These are phyloP conservation scores for Etheostoma cragini DNA, from an alignment of 2,113 vertebrate species.

Conservation along the genomic window DNA sequence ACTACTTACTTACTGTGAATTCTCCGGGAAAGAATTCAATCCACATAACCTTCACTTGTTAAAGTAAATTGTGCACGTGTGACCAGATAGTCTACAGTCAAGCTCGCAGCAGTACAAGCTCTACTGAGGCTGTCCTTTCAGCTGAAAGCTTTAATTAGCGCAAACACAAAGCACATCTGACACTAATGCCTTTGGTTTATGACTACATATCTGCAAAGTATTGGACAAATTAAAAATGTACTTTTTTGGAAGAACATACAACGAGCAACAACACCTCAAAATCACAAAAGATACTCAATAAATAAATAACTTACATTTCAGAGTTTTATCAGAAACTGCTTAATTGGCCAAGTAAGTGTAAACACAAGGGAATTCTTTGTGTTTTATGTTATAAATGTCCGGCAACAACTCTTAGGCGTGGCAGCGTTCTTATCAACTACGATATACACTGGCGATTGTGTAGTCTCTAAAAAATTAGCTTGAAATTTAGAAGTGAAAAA, in stretches of 20 bases:
- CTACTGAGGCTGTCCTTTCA: neutral
- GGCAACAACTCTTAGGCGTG: no score
- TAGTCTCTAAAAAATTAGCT: no score
- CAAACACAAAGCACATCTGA: neutral
- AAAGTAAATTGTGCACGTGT: neutral
- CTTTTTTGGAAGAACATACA: neutral
- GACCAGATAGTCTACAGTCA: neutral
- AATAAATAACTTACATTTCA: no score
- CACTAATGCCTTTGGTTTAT: neutral
- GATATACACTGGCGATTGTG: no score
- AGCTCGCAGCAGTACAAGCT: neutral
- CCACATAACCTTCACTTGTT: neutral
- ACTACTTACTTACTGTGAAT: neutral
- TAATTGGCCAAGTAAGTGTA: no score
- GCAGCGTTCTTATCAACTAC: no score
- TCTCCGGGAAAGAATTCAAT: conserved; percentile 40
- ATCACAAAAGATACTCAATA: no score
- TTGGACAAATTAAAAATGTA: neutral
- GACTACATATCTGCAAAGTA: neutral
- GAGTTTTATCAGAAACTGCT: no score
- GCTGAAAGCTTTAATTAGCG: neutral
- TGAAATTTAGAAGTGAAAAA: no score
- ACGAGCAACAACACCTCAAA: neutral
- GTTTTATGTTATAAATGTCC: no score
- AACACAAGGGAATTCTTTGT: neutral